Evolutionary conservation across 2,888 invertebrate species (phyloP).

Genomic region (Polyploca ridens): DNA sequence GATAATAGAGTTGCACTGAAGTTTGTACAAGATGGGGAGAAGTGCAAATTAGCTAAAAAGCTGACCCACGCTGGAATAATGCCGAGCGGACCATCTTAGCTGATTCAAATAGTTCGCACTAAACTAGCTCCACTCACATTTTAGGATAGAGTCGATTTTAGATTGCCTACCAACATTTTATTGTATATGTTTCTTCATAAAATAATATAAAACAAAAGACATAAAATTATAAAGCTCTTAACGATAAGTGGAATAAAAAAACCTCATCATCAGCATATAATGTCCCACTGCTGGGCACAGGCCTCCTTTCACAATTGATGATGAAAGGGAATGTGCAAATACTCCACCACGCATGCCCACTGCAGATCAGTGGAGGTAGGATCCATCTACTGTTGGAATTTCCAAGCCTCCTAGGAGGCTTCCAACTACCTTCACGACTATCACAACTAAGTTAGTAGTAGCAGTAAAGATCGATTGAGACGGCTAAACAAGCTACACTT

Average conservation of each 20-base stretch:
- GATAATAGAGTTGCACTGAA: neutral
- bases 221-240: neutral
- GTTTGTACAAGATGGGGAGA: neutral
- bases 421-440: too few relatives aligned
- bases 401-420: too few relatives aligned
- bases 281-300: too few relatives aligned
- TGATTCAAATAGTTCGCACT: neutral
- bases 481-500: too few relatives aligned
- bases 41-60: conserved; percentile 5
- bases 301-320: too few relatives aligned
- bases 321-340: too few relatives aligned
- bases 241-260: neutral
- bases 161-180: neutral
- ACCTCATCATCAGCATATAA: neutral
- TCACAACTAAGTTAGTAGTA: too few relatives aligned
- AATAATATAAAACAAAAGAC: neutral
- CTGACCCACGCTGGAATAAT: neutral
- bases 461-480: too few relatives aligned
- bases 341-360: too few relatives aligned
- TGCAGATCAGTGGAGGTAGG: too few relatives aligned
- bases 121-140: neutral
- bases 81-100: neutral
- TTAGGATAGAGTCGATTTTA: neutral
- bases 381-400: too few relatives aligned
- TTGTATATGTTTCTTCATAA: neutral